These are phyloP conservation scores for Mercenaria mercenaria DNA, from an alignment of 1,140 invertebrate species.

Conservation along the genomic window DNA sequence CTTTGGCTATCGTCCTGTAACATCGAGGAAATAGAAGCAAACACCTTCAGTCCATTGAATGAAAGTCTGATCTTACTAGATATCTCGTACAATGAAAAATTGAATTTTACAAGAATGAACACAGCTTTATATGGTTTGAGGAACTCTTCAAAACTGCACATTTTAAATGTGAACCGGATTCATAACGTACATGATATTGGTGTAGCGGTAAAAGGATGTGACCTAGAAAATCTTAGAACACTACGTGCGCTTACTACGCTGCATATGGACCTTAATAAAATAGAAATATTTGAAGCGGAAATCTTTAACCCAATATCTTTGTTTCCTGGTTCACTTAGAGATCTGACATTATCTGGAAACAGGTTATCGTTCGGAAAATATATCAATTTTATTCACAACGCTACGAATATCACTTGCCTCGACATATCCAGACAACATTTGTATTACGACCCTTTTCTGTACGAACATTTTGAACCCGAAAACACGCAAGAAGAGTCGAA, in stretches of 20 bases:
- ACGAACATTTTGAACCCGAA: not conserved
- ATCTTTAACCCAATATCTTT: not conserved
- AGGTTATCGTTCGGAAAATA: constrained; percentile 31
- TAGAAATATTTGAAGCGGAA: constrained; percentile 57
- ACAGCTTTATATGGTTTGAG: constrained; percentile 22
- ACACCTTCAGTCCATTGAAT: constrained; percentile 28
- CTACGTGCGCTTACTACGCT: not conserved
- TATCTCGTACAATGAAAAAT: constrained; percentile 45
- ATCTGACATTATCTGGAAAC: constrained; percentile 46
- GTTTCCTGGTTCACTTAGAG: not conserved
- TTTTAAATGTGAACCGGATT: constrained; percentile 48
- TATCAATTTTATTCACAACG: not conserved
- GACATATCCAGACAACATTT: constrained; percentile 58
- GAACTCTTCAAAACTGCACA: not conserved
- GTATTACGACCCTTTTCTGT: constrained; percentile 29
- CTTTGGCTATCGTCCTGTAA: constrained; percentile 3
- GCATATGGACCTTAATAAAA: constrained; percentile 54
- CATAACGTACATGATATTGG: constrained; percentile 1
- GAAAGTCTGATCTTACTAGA: not conserved
- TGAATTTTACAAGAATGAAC: constrained; percentile 53
- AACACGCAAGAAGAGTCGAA: not conserved
- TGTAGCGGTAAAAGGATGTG: not conserved
- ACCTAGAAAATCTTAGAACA: constrained; percentile 49
- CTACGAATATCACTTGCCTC: not conserved
- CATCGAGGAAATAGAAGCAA: constrained; percentile 11